Evolutionary conservation across 2,888 invertebrate species (phyloP), one percentile per base, ranked within the genome.

Genomic region (Hyposoter didymator): DNA sequence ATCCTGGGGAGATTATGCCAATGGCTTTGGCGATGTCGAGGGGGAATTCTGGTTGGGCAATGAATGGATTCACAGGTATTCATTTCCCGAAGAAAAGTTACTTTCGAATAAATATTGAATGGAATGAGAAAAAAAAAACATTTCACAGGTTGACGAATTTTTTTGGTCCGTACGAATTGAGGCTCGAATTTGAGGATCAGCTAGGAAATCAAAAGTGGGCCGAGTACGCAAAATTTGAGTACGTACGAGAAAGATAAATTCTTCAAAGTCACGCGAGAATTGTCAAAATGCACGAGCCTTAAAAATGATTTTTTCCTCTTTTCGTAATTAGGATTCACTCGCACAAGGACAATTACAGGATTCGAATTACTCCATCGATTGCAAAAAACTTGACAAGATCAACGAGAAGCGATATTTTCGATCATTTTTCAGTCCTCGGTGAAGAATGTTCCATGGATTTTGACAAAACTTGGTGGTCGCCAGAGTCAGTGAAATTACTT

Each of bases 391-490:
- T 94, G 43, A 94, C 93, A 85, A 90, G 93, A 88, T 94, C 96
- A 94, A 94, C 94, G 88, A 95, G 95, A 2, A 95, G 95, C 89
- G 90, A 92, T 7, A 94, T 94, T 49, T 95, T 95, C 89, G 95
- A 95, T 89, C 92, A 59, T 28, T 94, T 32, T 94, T 94, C 14
- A 94, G 95, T 0, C 69, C 28, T 76, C 1, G 95, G 95, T 88
- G 95, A 95, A 89, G 94, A 95, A 22, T 95, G 95, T 90, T 94
- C 95, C 0, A 91, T 94, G 28, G 94, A 94, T 1, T 95, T 95
- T 91, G 95, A 94, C 0, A 95, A 95, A 28, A 96, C 95, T 12
- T 96, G 96, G 95, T 96, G 96, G 96, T 95, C 95, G 89, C 94
- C 95, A 89, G 95, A 94, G 94, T 95, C 22, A 78, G 83, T 83